Evolutionary conservation across 30 jellyfish, hydroid and myxozoan species (phyloP).

Genomic region (Clytia hemisphaerica): DNA sequence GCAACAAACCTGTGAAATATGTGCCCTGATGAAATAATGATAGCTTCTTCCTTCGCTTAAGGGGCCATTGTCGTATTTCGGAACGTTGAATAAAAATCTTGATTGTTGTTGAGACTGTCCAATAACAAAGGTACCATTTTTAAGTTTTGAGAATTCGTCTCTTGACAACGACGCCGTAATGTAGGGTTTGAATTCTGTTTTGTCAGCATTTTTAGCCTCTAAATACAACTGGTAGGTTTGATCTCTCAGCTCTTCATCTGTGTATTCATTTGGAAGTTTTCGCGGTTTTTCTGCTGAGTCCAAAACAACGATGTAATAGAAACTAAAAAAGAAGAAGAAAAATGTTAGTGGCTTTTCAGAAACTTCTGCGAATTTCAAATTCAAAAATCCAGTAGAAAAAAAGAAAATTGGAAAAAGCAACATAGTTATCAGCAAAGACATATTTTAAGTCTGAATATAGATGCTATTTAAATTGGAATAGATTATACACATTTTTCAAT

Average conservation of each 20-base stretch:
- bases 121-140: not conserved
- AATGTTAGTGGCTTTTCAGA: no score
- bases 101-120: not conserved
- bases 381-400: not conserved
- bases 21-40: not conserved
- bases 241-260: not conserved
- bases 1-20: not conserved
- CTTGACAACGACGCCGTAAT: not conserved
- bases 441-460: not conserved
- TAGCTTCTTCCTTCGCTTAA: not conserved
- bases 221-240: not conserved
- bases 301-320: constrained; percentile 13
- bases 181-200: not conserved
- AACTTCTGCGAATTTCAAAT: no score
- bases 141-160: not conserved
- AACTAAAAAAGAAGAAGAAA: not conserved
- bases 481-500: no score
- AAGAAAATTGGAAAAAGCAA: not conserved
- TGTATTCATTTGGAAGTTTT: not conserved
- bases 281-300: not conserved
- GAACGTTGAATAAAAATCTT: not conserved
- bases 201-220: not conserved
- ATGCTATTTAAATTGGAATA: no score
- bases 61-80: constrained; percentile 6
- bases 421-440: not conserved